Evolutionary conservation across 2,888 invertebrate genomes (phyloP).

Genomic region (Anagyrus pseudococci): DNA sequence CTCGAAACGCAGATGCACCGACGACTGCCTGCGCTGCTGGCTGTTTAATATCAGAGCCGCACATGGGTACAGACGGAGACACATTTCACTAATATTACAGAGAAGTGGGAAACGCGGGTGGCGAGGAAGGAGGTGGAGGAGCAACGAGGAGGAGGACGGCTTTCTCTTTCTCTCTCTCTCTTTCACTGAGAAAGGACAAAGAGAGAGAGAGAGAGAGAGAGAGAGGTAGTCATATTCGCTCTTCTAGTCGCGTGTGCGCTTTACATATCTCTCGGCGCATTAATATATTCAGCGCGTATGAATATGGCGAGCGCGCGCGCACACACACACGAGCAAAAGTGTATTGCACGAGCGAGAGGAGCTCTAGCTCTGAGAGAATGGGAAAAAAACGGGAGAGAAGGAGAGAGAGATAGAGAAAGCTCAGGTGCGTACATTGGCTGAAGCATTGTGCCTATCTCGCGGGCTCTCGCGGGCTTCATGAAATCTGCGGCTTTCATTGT

Average conservation of each 20-base stretch:
- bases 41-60: slow-evolving; percentile 60
- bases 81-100: slow-evolving; percentile 59
- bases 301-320: slow-evolving; percentile 48
- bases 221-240: slow-evolving; percentile 38
- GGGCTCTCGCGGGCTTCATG: slow-evolving; percentile 45
- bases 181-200: too few species aligned
- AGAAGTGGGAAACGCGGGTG: slow-evolving; percentile 26
- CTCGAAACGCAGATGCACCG: slow-evolving; percentile 38
- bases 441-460: slow-evolving; percentile 60
- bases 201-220: slow-evolving; percentile 23
- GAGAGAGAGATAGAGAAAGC: slow-evolving; percentile 7
- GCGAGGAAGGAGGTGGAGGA: slow-evolving; percentile 18
- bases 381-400: neutral
- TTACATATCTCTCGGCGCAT: slow-evolving; percentile 56
- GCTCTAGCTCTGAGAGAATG: too few species aligned
- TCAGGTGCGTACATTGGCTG: slow-evolving; percentile 48
- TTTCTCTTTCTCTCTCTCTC: too few species aligned
- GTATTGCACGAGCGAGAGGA: slow-evolving; percentile 33
- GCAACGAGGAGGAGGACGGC: too few species aligned
- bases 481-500: slow-evolving; percentile 40
- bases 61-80: slow-evolving; percentile 57
- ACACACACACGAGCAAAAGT: slow-evolving; percentile 34
- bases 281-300: slow-evolving; percentile 62
- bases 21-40: too few species aligned
- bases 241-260: slow-evolving; percentile 46